Evolutionary conservation across 64 coral and sea anemone species (phyloP), one percentile per base, ranked within the genome.

Genomic region (Montipora cactus): DNA sequence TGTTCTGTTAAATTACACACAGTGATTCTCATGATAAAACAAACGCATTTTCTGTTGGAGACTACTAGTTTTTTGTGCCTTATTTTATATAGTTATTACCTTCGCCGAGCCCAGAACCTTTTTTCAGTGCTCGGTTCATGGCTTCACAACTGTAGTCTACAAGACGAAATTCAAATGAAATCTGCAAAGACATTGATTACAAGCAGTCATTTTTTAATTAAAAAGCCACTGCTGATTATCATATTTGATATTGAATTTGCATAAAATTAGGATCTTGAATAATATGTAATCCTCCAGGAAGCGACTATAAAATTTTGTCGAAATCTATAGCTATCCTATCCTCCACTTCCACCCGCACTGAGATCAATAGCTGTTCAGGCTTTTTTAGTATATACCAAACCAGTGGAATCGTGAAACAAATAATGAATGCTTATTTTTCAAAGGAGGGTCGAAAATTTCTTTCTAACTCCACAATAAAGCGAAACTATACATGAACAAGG

Each of bases 161-260:
- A 74, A 74, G 19, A 74, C 22, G 10, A 74, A 28, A 74, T 23
- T 74, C 21, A 74, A 74, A 74, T 74, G 19, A 20, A 74, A 22
- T 74, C 70, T 22, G 70, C 0, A 20, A 0, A 74, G 21, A 28
- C 70, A 25, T n/a, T 74, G 19, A 74, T 74, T 74, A 74, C 19
- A 74, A 7, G 19, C 23, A 8, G 2, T 74, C 70, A 74, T 74
- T 74, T 74, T 74, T 74, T 25, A 10, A 74, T 28, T 74, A 23
- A 74, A 74, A 74, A 74, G 70, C 19, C 70, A 28, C 70, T 28
- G 19, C 70, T 74, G 70, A 22, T 74, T 74, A 74, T 23, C 70
- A 74, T 74, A 74, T 74, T 74, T n/a, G 70, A 25, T 74, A 74
- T 74, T 74, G 70, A 74, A 22, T 74, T 25, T 74, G 70, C 70